A percentile compares a stretch with the other conserved stretches of the same genome.
Evolutionary conservation across 23 tunicate genomes (phyloP).

Genomic region (Styela clava): DNA sequence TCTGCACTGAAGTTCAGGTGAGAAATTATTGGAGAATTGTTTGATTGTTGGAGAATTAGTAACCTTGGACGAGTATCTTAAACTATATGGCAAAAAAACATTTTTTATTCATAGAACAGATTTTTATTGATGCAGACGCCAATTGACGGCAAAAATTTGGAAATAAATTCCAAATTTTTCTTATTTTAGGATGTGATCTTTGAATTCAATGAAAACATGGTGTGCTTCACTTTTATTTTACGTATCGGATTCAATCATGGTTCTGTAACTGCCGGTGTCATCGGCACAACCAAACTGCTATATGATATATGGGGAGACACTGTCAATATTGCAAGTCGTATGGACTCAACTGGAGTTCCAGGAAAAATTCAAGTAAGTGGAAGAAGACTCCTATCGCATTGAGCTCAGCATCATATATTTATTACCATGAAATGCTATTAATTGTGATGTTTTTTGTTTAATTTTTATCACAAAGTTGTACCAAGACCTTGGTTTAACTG

Average conservation of each 20-base stretch:
- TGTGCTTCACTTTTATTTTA: slow-evolving; percentile 77
- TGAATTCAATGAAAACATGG: slow-evolving; percentile 81
- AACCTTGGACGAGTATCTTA: too few relatives aligned
- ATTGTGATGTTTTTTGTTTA: background rate
- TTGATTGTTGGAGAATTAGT: too few relatives aligned
- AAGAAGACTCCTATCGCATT: too few relatives aligned
- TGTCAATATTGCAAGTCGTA: slow-evolving; percentile 92
- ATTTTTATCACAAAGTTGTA: background rate
- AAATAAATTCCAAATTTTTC: too few relatives aligned
- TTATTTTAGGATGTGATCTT: slow-evolving; percentile 53
- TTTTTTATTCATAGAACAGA: too few relatives aligned
- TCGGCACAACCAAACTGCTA: slow-evolving; percentile 79
- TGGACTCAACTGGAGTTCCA: slow-evolving; percentile 93
- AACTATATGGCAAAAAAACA: too few relatives aligned
- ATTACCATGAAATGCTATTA: background rate
- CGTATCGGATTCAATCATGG: slow-evolving; percentile 98
- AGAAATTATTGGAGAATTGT: too few relatives aligned
- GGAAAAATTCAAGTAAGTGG: slow-evolving; percentile 69
- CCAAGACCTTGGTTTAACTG: too few relatives aligned
- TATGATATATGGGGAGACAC: slow-evolving; percentile 99
- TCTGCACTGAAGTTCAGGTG: slow-evolving; percentile 95
- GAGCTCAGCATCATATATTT: background rate
- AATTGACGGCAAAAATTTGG: too few relatives aligned
- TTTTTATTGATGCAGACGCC: too few relatives aligned
- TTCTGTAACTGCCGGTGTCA: slow-evolving; percentile 96